These are phyloP conservation scores for Ifrita kowaldi DNA, from an alignment of 2,113 vertebrate species.

Conservation along the genomic window DNA sequence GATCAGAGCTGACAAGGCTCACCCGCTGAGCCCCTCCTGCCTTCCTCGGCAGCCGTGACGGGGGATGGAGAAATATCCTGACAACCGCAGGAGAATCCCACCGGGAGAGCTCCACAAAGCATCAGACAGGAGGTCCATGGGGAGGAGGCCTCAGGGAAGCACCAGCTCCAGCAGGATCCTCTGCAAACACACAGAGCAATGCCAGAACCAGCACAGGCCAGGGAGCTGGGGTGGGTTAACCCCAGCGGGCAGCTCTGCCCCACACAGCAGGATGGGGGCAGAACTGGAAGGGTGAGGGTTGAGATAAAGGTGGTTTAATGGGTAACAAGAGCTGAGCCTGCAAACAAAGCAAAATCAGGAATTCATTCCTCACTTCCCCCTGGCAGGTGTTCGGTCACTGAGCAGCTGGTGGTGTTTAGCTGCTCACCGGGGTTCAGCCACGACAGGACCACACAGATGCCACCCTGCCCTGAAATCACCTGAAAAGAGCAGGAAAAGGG, in stretches of 20 bases:
- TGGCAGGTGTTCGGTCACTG: neutral
- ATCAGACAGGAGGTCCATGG: neutral
- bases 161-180: neutral
- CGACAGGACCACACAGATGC: neutral
- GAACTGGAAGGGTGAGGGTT: neutral
- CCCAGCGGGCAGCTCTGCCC: neutral
- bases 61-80: neutral
- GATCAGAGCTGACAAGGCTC: neutral
- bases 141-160: neutral
- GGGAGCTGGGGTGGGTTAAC: neutral
- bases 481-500: neutral
- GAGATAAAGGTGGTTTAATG: neutral
- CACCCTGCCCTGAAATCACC: neutral
- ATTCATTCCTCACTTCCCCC: neutral
- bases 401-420: neutral
- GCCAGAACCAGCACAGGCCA: too few species aligned
- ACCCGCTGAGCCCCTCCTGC: neutral
- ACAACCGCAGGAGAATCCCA: neutral
- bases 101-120: neutral
- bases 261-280: neutral
- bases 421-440: neutral
- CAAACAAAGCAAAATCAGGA: neutral
- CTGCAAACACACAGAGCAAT: neutral
- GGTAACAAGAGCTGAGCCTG: neutral
- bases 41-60: accelerated